phyloP scores from a whole-genome alignment of 2,113 vertebrate genomes.

The Sylvilagus bachmani region DNA sequence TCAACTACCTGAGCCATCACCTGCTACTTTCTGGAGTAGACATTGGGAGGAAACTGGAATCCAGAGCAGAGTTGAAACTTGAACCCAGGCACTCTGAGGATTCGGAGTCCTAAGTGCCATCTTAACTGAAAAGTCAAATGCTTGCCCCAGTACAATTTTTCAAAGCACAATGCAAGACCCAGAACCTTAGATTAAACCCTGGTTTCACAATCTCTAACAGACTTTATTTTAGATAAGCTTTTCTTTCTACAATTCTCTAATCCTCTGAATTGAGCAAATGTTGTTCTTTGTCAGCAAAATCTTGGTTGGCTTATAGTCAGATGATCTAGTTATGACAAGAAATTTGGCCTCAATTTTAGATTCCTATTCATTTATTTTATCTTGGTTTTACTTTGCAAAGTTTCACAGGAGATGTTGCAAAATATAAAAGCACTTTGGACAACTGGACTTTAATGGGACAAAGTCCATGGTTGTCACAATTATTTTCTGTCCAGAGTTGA shows the following conservation, averaged over 20 bases:
- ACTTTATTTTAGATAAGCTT: conserved; percentile 34
- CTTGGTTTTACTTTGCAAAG: conserved; percentile 42
- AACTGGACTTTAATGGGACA: neutral
- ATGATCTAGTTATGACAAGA: neutral
- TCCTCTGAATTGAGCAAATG: conserved; percentile 39
- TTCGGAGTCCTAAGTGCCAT: too few relatives aligned
- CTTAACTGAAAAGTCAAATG: too few relatives aligned
- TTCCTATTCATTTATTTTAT: neutral
- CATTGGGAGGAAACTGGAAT: too few relatives aligned
- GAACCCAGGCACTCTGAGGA: too few relatives aligned
- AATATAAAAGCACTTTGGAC: neutral
- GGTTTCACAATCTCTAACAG: neutral
- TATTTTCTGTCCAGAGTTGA: conserved; percentile 27
- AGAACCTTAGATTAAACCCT: neutral
- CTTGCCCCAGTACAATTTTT: neutral
- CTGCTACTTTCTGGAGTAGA: too few relatives aligned
- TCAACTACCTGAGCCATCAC: too few relatives aligned
- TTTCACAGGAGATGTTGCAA: neutral
- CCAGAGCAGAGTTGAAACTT: too few relatives aligned
- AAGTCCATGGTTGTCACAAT: conserved; percentile 16
- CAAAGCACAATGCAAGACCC: neutral
- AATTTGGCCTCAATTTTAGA: conserved; percentile 33
- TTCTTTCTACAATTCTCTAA: neutral
- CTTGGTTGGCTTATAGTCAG: neutral
- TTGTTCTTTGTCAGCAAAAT: conserved; percentile 42